Percentiles rank a stretch among this genome's conserved stretches.
These are phyloP conservation scores for Polyommatus icarus DNA, from an alignment of 2,888 invertebrate species.

Conservation along the genomic window DNA sequence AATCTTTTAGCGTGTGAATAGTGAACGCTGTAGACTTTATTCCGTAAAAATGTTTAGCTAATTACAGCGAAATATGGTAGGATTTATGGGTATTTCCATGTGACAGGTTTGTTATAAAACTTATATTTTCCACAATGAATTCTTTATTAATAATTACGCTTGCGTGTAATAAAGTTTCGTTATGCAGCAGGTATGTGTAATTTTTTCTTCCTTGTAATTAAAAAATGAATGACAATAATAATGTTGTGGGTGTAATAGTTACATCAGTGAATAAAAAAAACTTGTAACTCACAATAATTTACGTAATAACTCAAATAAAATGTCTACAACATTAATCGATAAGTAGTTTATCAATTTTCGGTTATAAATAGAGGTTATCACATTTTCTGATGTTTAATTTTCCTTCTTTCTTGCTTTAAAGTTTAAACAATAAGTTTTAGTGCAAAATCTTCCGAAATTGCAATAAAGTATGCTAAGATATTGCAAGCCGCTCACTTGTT, in stretches of 20 bases:
- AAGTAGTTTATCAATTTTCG: neutral
- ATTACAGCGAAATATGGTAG: neutral
- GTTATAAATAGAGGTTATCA: constrained; percentile 2
- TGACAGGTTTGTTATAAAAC: neutral
- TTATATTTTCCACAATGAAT: constrained; percentile 3
- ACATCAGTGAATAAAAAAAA: neutral
- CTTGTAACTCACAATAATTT: neutral
- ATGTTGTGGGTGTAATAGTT: neutral
- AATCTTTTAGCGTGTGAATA: neutral
- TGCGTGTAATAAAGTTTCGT: constrained; percentile 5
- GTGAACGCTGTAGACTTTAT: neutral
- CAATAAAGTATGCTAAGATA: too few relatives aligned
- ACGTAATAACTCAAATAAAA: neutral
- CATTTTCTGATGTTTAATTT: neutral
- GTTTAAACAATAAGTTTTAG: neutral
- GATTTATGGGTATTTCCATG: neutral
- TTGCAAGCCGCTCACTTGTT: too few relatives aligned
- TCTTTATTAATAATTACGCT: constrained; percentile 24
- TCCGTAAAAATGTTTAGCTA: neutral
- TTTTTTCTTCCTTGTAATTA: constrained; percentile 13
- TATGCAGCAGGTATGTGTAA: neutral
- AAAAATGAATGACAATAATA: neutral
- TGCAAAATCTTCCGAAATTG: neutral
- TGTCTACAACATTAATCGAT: neutral
- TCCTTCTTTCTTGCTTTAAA: neutral